Percentiles rank a stretch among this genome's conserved stretches.
phyloP scores from a whole-genome alignment of 1,140 invertebrate genomes.

The Meloidogyne hapla region DNA sequence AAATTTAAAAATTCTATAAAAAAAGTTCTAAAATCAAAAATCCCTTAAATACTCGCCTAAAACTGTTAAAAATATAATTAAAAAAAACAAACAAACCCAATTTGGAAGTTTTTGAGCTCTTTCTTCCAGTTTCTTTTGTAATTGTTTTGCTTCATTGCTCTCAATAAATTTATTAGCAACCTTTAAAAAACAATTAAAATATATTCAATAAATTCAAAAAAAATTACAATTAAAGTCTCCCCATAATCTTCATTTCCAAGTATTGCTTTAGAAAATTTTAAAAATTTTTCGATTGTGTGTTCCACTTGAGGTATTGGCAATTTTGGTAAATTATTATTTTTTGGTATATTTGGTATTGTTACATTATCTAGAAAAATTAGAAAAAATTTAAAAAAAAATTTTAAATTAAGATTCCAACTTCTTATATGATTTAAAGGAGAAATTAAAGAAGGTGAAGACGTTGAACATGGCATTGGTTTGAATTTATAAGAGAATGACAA shows the following conservation, averaged over 20 bases:
- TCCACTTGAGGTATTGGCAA: constrained; percentile 36
- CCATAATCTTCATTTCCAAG: constrained; percentile 36
- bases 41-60: no score
- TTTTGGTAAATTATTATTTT: constrained; percentile 8
- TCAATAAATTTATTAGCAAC: constrained; percentile 47
- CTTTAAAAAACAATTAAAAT: constrained; percentile 9
- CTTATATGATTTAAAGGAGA: no score
- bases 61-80: no score
- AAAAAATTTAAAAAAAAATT: background rate
- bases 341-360: background rate
- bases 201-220: background rate
- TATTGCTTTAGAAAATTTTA: constrained; percentile 46
- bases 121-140: constrained; percentile 49
- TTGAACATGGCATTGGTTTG: background rate
- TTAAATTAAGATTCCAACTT: background rate
- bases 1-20: no score
- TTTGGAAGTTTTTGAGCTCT: constrained; percentile 53
- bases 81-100: constrained; percentile 47
- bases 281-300: constrained; percentile 45
- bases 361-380: background rate
- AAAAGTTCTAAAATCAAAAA: no score
- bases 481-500: background rate
- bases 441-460: background rate
- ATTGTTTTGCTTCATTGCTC: constrained; percentile 40
- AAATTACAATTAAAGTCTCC: constrained; percentile 30